Base-by-base conservation (phyloP, 2,797 vertebrate genomes). In the Lycodopsis pacificus region DNA sequence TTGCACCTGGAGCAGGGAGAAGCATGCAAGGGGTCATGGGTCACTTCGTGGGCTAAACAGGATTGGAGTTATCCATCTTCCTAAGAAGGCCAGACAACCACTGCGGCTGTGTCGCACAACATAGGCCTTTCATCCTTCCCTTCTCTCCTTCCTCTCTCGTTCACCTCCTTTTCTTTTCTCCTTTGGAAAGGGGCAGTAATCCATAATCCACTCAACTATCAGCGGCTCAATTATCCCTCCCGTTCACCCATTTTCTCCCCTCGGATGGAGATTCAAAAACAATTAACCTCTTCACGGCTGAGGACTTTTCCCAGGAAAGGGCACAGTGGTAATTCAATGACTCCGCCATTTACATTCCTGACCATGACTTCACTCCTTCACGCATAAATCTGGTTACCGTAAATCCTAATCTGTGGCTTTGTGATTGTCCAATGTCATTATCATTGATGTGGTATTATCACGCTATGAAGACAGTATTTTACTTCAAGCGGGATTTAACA, bases 1-100 rank as follows among this genome's bases (percentile, higher is more conserved):
- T 92, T 96, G 96, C 96, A 97, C 96, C 97, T 98, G 97, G 97
- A 95, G 92, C 86, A 92, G 91, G 91, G 94, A 94, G 94, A 93
- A 93, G 92, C 92, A 92, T 85, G 87, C 56, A 0, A 77, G 85
- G 93, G 95, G 95, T 94, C 96, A 96, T 91, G 92, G 96, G 96
- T 96, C 95, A 94, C 91, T 91, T 85, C 75, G 87, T 91, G 89
- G 95, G 94, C 95, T 94, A 95, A 95, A 96, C 94, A 95, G 88
- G 94, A 96, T 94, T 93, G 93, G 91, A 89, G 92, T 92, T 93
- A 80, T 82, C 93, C 90, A 94, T 81, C 71, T 94, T 79, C 76
- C 86, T 91, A 93, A 94, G 94, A 95, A 94, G 95, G 93, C 95
- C 94, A 96, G 95, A 96, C 90, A 84, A 94, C 95, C 95, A 96